Evolutionary conservation across 2,888 invertebrate genomes (phyloP).

Genomic region (Brenthis hecate): DNA sequence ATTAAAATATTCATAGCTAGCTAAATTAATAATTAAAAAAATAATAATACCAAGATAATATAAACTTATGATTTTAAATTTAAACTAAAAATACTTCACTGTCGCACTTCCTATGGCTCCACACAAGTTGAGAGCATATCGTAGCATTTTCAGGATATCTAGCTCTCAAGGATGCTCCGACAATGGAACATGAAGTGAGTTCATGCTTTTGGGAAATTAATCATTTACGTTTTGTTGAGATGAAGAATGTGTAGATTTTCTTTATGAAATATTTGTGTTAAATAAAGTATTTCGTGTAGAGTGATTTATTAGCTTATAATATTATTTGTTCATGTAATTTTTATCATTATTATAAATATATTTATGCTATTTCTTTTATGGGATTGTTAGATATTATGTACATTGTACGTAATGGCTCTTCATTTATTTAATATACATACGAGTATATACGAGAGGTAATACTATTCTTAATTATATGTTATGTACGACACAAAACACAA

Average conservation of each 20-base stretch:
- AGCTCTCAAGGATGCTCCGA: slow-evolving; percentile 12
- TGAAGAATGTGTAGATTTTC: background rate
- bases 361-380: no score
- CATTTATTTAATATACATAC: no score
- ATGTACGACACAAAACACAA: no score
- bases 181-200: slow-evolving; percentile 14
- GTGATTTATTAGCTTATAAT: background rate
- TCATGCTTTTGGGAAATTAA: slow-evolving; percentile 19
- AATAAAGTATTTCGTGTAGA: background rate
- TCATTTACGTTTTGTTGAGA: slow-evolving; percentile 9
- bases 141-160: slow-evolving; percentile 22
- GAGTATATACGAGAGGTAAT: no score
- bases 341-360: no score
- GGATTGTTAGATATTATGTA: no score
- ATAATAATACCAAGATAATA: no score
- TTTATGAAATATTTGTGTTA: background rate
- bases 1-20: no score
- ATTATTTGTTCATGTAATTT: background rate
- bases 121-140: slow-evolving; percentile 2
- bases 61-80: no score
- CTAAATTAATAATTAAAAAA: no score
- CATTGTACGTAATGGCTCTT: no score
- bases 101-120: slow-evolving; percentile 1
- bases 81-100: background rate
- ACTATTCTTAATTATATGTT: no score